Evolutionary conservation across 1,140 invertebrate genomes (phyloP).

Genomic region (Drosophila trapezifrons): DNA sequence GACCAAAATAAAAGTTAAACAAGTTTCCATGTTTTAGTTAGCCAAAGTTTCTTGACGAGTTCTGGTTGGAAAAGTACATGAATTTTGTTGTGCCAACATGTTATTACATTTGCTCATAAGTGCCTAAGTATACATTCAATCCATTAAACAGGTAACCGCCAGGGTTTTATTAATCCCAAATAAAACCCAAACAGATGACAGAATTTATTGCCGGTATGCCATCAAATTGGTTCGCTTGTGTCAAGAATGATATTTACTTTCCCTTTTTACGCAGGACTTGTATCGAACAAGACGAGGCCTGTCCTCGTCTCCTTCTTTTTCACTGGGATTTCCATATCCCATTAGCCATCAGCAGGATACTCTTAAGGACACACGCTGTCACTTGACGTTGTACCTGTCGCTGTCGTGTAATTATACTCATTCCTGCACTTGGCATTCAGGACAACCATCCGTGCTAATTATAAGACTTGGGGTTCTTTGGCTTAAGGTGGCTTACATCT

Average conservation of each 20-base stretch:
- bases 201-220: slow-evolving; percentile 5
- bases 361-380: slow-evolving; percentile 49
- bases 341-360: slow-evolving; percentile 44
- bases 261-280: background rate
- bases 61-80: slow-evolving; percentile 10
- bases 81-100: background rate
- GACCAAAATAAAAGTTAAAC: background rate
- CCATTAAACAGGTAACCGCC: background rate
- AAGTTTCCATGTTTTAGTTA: slow-evolving; percentile 10
- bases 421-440: slow-evolving; percentile 16
- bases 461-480: slow-evolving; percentile 36
- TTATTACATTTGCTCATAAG: slow-evolving; percentile 1
- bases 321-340: slow-evolving; percentile 36
- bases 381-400: slow-evolving; percentile 51
- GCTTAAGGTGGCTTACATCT: slow-evolving; percentile 27
- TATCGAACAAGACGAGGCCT: slow-evolving; percentile 3
- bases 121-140: background rate
- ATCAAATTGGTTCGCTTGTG: background rate
- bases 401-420: slow-evolving; percentile 44
- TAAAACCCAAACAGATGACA: background rate
- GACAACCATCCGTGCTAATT: slow-evolving; percentile 42
- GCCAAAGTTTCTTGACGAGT: slow-evolving; percentile 15
- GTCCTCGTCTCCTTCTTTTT: background rate
- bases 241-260: slow-evolving; percentile 10
- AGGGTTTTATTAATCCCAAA: slow-evolving; percentile 4